Evolutionary conservation across 2,113 vertebrate genomes (phyloP), one percentile per base, ranked within the genome.

Genomic region (Tragulus kanchil): DNA sequence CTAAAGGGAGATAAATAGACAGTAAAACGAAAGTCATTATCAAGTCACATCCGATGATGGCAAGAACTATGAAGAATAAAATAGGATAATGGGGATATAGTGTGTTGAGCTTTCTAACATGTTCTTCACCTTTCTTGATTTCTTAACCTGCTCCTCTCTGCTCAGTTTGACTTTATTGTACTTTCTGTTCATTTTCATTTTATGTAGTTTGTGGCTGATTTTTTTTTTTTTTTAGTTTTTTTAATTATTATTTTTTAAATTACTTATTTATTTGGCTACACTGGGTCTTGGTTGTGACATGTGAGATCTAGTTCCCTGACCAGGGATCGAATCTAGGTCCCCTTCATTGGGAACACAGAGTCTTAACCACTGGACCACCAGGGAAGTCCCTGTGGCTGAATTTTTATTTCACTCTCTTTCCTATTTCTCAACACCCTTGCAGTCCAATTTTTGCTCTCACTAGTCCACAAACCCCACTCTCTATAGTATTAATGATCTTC

Each of bases 401-500:
- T 11, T 59, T 81, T 79, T 73, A 56, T 84, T 83, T 96, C 45
- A 48, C 31, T 92, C 9, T 84, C 16, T 26, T 3, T 78, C 8
- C 16, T 95, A 42, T 56, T 91, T 59, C 36, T 88, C 90, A 90
- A 90, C 21, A 1, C 28, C n/a, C 5, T 64, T 78, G 81, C n/a
- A 87, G 31, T 83, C 61, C 96, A 52, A n/a, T 50, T 95, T 97
- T 84, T 96, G n/a, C 25, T 52, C 6, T 90, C 16, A 59, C 23
- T 84, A 12, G 61, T 90, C 31, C 54, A n/a, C 62, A 79, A 59
- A 93, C 86, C 12, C 42, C 14, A 78, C 50, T 0, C 16, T 95
- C 8, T 56, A 1, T 90, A 64, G 21, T 78, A 23, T 23, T 93
- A n/a, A 77, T 83, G 48, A 28, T 81, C 19, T 75, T 88, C 2